Percentiles rank a stretch among this genome's conserved stretches.
Conservation (phyloP, 2,113 vertebrate species). For the Ramphastos sulfuratus region DNA sequence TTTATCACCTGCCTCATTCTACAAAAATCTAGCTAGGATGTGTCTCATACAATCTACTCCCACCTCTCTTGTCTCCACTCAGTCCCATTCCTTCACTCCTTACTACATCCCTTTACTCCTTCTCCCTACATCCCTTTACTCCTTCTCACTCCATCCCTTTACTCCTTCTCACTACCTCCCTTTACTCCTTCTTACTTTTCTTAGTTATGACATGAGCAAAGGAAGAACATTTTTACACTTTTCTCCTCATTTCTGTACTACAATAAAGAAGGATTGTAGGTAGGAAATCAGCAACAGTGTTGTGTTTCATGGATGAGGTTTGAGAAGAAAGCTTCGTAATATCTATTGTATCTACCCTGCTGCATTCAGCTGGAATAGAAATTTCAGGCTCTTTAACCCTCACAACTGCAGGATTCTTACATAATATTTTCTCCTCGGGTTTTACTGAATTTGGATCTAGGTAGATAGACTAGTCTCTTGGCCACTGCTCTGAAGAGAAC, state of each 20-base stretch:
- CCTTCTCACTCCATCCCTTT: neutral
- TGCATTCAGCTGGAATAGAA: neutral
- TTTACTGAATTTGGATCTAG: neutral
- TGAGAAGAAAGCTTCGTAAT: accelerated
- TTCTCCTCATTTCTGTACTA: neutral
- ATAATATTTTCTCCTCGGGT: neutral
- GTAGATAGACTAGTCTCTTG: neutral
- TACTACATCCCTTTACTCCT: too few relatives aligned
- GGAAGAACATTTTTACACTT: neutral
- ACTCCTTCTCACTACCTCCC: too few relatives aligned
- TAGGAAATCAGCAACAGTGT: neutral
- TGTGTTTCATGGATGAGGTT: neutral
- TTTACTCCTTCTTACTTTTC: neutral
- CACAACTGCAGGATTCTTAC: neutral
- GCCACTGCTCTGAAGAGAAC: neutral
- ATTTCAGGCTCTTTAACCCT: neutral
- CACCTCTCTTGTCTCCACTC: neutral
- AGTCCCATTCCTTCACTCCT: neutral
- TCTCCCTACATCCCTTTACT: too few relatives aligned
- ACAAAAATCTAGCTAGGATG: too few relatives aligned
- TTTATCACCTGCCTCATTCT: too few relatives aligned
- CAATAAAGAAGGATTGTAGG: neutral
- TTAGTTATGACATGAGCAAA: accelerated
- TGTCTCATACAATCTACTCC: neutral
- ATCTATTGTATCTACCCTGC: neutral